Evolutionary conservation across 2,797 vertebrate species (phyloP), one percentile per base, ranked within the genome.

Genomic region (Brotogeris chrysoptera): DNA sequence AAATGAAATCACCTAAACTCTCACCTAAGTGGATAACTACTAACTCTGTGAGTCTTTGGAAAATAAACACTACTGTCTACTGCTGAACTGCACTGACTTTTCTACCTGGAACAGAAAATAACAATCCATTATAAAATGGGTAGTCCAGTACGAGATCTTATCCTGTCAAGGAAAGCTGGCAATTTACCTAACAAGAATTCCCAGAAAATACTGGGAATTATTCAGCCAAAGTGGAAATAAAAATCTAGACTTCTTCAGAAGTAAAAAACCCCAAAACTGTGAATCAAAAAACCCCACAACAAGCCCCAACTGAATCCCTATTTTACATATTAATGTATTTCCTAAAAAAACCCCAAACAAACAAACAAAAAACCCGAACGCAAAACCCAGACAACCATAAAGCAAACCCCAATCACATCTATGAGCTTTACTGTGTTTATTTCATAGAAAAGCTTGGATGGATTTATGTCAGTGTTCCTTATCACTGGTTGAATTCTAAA

Each of bases 361-460:
- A 12, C 19, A 39, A 24, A 36, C 36, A 36, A 38, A 3, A 13
- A 8, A 20, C 1, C 10, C 10, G 18, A 23, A 71, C 63, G 10
- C 2, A 25, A 17, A 52, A 30, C 16, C 6, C 20, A 77, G 34
- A 2, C 15, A 52, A 70, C 6, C 2, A 34, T 46, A 80, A 82
- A 30, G 1, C 8, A 69, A 8, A 5, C 9, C 4, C 10, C 12
- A 25, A 14, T 1, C 10, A 47, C 24, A 74, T 34, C 12, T 2
- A 43, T 64, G 28, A 66, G 3, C 11, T 82, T 93, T 80, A 18
- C 60, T 38, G 13, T 61, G 14, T 32, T 70, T 43, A 20, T 88
- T 80, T 71, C 8, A 39, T 44, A 80, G n/a, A 78, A 83, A 85
- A 78, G 2, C 13, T 55, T 81, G 16, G 17, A 41, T 52, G 46